These are phyloP conservation scores for Colostygia pectinataria DNA, from an alignment of 2,888 invertebrate species.

Conservation along the genomic window DNA sequence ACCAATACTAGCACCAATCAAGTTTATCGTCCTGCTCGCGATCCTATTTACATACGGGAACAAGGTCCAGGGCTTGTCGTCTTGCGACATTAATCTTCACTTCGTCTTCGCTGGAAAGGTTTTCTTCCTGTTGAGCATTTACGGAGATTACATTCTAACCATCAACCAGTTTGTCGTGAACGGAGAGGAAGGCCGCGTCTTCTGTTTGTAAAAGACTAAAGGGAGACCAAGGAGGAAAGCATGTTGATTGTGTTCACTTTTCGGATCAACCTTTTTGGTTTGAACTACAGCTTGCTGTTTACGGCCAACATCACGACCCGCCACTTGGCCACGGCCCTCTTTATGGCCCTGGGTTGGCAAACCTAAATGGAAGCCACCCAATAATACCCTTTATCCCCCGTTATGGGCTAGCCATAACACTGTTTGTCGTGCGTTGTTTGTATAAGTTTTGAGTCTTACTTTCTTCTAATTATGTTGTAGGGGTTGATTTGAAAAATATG, in stretches of 20 bases:
- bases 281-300: background rate
- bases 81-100: background rate
- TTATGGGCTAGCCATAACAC: constrained; percentile 9
- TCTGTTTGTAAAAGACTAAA: background rate
- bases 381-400: background rate
- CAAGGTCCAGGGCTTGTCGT: background rate
- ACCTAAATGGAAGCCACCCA: background rate
- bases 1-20: background rate
- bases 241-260: constrained; percentile 1
- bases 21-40: background rate
- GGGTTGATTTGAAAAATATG: too few species aligned
- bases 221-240: background rate
- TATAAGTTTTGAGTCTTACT: background rate
- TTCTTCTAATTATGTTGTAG: background rate
- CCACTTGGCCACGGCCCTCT: background rate
- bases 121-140: background rate
- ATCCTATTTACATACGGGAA: background rate
- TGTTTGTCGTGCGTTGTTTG: background rate
- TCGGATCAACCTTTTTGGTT: background rate
- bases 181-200: background rate
- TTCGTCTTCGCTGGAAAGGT: background rate
- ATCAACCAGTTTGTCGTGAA: background rate
- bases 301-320: background rate
- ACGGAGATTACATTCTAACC: constrained; percentile 3
- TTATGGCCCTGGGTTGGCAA: background rate